Evolutionary conservation across 2,888 invertebrate genomes (phyloP), one percentile per base, ranked within the genome.

Genomic region (Crioceris asparagi): DNA sequence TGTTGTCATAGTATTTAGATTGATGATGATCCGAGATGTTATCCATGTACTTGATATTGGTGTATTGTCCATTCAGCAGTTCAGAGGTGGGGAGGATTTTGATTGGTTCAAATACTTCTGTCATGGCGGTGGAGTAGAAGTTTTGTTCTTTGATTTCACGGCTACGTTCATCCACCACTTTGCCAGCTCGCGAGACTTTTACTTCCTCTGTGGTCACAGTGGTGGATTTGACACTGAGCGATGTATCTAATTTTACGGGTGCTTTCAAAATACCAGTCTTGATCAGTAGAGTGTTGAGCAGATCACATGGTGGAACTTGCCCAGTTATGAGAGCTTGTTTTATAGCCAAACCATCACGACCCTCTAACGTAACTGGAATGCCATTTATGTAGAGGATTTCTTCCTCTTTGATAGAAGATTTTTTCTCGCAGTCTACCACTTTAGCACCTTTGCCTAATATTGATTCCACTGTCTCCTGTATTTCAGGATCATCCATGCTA

Each of bases 391-490:
- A 65, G 29, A 81, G 62, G 37, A 79, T 73, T 60, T 81, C 81
- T 56, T 81, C 81, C 56, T 80, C 77, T 40, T 75, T 71, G 37
- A 79, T 72, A 38, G 75, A 73, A n/a, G 79, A 78, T 45, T 77
- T 77, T 53, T 79, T 79, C 58, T 80, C 77, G 58, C 79, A 80
- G 59, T 81, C 80, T 40, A 81, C 72, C 44, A 81, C 77, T 64
- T 77, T 75, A 17, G 73, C 77, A 43, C 77, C 77, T 48, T 77
- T 78, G 41, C 81, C 81, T 45, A 80, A 71, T 48, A 81, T 75
- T 46, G 79, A 77, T 61, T 81, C 79, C 41, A 81, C 81, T 43
- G 79, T 80, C 54, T 79, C 78, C 56, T 79, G 75, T 49, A 81
- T 78, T 62, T 81, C 79, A 51, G 71, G 68, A 60, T 80, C 79